Evolutionary conservation across 1,140 invertebrate genomes (phyloP).

Genomic region (Conus ventricosus): DNA sequence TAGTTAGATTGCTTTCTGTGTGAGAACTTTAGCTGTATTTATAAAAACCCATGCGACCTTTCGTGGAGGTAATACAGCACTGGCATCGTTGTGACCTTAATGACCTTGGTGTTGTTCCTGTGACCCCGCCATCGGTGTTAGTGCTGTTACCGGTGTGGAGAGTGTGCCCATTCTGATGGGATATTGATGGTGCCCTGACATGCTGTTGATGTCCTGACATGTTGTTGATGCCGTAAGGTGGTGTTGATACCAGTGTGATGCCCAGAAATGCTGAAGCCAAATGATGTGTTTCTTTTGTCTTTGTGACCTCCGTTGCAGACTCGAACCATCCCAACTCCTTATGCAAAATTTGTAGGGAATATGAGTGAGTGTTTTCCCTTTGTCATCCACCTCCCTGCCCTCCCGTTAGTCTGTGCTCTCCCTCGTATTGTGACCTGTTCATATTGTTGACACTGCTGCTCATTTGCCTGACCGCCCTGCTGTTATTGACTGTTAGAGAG

Average conservation of each 20-base stretch:
- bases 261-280: slow-evolving; percentile 49
- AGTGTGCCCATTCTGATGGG: background rate
- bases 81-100: background rate
- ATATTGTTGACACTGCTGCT: background rate
- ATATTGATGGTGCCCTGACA: too few relatives aligned
- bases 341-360: slow-evolving; percentile 65
- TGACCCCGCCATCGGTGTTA: background rate
- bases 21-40: too few relatives aligned
- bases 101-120: background rate
- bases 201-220: too few relatives aligned
- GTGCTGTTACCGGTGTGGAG: slow-evolving; percentile 11
- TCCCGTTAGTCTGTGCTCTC: background rate
- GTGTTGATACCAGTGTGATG: background rate
- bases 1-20: too few relatives aligned
- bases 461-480: slow-evolving; percentile 11
- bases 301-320: slow-evolving; percentile 50
- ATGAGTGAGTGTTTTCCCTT: slow-evolving; percentile 64
- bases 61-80: background rate
- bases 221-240: background rate
- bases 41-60: too few relatives aligned
- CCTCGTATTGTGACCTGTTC: background rate
- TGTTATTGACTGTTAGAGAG: background rate
- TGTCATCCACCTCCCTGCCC: background rate
- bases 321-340: slow-evolving; percentile 48
- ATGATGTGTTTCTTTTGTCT: slow-evolving; percentile 59